Percentiles rank a stretch among this genome's conserved stretches.
phyloP scores from a whole-genome alignment of 2,797 vertebrate genomes.

The Sebastes hopkinsi region DNA sequence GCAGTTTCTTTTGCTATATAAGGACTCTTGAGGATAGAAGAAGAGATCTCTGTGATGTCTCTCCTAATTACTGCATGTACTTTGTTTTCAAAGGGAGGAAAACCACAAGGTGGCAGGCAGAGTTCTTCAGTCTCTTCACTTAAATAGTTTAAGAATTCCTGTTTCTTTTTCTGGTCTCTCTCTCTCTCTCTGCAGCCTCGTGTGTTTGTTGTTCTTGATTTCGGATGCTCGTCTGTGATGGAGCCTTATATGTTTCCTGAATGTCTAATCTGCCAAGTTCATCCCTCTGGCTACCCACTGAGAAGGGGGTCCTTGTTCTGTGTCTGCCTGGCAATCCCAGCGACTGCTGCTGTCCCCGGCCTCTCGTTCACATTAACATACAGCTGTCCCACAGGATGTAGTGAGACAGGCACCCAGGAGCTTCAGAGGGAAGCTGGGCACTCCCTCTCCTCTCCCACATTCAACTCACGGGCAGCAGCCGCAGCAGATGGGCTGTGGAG shows the following conservation, averaged over 20 bases:
- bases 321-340: slow-evolving; percentile 85
- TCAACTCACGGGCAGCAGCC: slow-evolving; percentile 77
- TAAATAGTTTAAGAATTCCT: slow-evolving; percentile 70
- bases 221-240: slow-evolving; percentile 63
- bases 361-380: slow-evolving; percentile 97
- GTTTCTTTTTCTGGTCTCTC: slow-evolving; percentile 2
- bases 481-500: slow-evolving; percentile 92
- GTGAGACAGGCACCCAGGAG: slow-evolving; percentile 81
- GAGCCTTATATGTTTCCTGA: slow-evolving; percentile 87
- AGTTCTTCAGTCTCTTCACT: slow-evolving; percentile 67
- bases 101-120: slow-evolving; percentile 51
- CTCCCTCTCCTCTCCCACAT: slow-evolving; percentile 63
- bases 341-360: slow-evolving; percentile 90
- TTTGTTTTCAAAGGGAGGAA: slow-evolving; percentile 26
- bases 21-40: not conserved
- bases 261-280: slow-evolving; percentile 94
- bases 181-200: slow-evolving; percentile 36
- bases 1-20: not conserved
- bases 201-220: slow-evolving; percentile 68
- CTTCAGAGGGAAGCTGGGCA: slow-evolving; percentile 74
- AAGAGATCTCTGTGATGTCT: slow-evolving; percentile 2
- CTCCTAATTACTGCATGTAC: slow-evolving; percentile 3
- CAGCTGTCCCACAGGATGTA: slow-evolving; percentile 93
- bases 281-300: slow-evolving; percentile 87
- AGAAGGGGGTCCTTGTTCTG: slow-evolving; percentile 89